Conservation (phyloP, 2,113 vertebrate genomes). For the Pelecanoides urinatrix region DNA sequence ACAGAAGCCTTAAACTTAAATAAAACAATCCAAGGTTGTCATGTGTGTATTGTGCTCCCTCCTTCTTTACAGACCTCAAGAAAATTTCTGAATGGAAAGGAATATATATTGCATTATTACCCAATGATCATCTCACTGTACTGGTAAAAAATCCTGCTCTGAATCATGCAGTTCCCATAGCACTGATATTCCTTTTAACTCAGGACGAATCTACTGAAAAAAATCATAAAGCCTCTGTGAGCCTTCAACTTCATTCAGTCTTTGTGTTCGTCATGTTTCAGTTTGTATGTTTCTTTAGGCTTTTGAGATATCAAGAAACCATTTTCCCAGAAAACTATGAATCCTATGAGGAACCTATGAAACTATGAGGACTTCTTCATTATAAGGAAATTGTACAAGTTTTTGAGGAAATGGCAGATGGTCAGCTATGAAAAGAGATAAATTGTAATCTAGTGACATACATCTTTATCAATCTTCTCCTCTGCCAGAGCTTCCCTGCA, state of each 20-base stretch:
- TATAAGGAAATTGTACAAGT: neutral
- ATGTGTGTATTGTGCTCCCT: rapidly evolving
- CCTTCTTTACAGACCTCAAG: neutral
- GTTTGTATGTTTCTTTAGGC: neutral
- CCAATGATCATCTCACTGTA: neutral
- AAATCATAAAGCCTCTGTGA: neutral
- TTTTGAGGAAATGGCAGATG: neutral
- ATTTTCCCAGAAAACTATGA: neutral
- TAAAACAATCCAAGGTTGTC: neutral
- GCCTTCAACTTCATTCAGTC: neutral
- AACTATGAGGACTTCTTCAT: neutral
- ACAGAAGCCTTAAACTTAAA: neutral
- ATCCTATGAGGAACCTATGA: neutral
- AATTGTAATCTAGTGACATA: neutral
- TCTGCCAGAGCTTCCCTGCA: neutral
- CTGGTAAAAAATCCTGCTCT: neutral
- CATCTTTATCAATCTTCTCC: neutral
- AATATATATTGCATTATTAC: neutral
- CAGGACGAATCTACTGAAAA: neutral
- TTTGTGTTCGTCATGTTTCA: neutral
- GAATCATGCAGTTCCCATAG: neutral
- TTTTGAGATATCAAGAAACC: neutral
- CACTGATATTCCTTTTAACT: neutral
- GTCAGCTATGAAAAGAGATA: neutral
- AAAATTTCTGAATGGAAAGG: neutral